Conservation (phyloP, 2,888 invertebrate genomes). For the Tetrapedia diversipes region DNA sequence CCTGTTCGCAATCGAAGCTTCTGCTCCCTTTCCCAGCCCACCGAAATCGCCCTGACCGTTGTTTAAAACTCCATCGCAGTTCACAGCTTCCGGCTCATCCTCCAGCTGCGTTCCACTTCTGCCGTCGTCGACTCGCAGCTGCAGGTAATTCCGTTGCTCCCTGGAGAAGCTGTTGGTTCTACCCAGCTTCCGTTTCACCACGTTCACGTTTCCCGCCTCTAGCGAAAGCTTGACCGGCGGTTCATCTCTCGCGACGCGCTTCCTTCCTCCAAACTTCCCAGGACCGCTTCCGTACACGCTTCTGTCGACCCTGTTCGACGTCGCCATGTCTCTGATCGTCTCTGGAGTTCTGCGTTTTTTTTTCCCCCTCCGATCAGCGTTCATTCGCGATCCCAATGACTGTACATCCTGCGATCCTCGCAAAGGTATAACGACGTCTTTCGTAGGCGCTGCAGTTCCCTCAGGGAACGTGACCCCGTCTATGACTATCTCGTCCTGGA, state of each 20-base stretch:
- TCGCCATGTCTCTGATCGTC: no score
- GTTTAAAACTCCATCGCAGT: neutral
- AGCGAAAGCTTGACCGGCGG: conserved; percentile 26
- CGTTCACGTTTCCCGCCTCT: conserved; percentile 19
- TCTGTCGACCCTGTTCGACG: neutral
- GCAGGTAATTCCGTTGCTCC: conserved; percentile 31
- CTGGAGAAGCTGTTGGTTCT: neutral
- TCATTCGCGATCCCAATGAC: no score
- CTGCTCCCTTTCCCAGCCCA: no score
- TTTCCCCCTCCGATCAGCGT: neutral
- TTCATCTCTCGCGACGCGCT: neutral
- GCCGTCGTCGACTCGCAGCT: neutral
- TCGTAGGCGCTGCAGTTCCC: conserved; percentile 16
- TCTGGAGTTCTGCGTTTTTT: no score
- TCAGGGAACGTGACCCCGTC: conserved; percentile 45
- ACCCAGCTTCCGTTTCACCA: conserved; percentile 18
- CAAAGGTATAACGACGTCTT: no score
- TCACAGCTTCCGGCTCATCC: neutral
- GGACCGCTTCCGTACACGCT: neutral
- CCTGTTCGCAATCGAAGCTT: neutral
- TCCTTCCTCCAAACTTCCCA: neutral
- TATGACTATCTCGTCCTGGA: conserved; percentile 45
- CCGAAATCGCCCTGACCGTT: no score
- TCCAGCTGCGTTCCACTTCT: rapidly evolving
- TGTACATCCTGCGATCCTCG: no score